Evolutionary conservation across 2,888 invertebrate genomes (phyloP).

Genomic region (Tetranychus truncatus): DNA sequence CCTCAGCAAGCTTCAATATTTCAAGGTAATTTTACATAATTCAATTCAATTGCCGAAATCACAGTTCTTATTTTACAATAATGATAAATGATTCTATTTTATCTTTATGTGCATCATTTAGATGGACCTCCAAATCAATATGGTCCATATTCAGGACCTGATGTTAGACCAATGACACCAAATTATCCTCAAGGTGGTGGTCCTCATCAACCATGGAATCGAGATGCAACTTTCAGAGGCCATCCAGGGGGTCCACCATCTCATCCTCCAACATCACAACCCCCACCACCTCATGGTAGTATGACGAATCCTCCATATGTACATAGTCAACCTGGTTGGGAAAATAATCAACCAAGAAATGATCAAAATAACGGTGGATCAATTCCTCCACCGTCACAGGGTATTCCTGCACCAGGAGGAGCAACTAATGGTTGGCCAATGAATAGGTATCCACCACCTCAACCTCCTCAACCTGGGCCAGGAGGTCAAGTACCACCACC

Average conservation of each 20-base stretch:
- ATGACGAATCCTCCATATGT: neutral
- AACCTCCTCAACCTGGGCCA: neutral
- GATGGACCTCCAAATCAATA: neutral
- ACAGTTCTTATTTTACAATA: too few relatives aligned
- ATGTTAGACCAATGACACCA: neutral
- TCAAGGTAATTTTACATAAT: too few relatives aligned
- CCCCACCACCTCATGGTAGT: neutral
- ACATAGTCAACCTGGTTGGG: constrained; percentile 1
- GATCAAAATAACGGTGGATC: neutral
- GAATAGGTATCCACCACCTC: neutral
- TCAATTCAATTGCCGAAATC: too few relatives aligned
- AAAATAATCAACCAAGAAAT: neutral
- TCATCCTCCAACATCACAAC: neutral
- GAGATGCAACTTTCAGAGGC: neutral
- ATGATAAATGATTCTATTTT: too few relatives aligned
- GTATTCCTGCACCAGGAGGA: neutral
- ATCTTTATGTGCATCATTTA: too few relatives aligned
- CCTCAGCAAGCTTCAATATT: neutral
- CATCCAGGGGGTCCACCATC: neutral
- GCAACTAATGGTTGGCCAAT: neutral
- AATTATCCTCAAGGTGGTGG: neutral
- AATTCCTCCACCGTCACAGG: neutral
- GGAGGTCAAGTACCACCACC: neutral
- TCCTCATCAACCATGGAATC: neutral
- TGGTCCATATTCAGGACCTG: neutral